phyloP scores from a whole-genome alignment of 1,140 invertebrate species.

The Drosophila murphyi region DNA sequence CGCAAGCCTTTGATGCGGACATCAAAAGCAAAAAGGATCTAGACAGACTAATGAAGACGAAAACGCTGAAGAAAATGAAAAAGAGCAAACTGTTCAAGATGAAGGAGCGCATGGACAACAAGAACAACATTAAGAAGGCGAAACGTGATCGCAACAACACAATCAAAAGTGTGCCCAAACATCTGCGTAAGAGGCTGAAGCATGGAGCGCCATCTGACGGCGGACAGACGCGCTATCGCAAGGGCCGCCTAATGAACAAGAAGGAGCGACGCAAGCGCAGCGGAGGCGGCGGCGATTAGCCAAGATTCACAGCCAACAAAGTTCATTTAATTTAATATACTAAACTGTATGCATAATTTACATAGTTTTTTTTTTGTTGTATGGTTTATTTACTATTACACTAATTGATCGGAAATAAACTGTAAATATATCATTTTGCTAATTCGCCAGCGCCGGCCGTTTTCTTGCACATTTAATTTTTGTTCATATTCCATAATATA shows the following conservation, averaged over 20 bases:
- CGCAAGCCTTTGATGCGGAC: constrained; percentile 22
- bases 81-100: constrained; percentile 90
- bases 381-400: constrained; percentile 78
- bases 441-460: constrained; percentile 54
- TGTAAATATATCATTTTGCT: constrained; percentile 70
- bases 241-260: constrained; percentile 66
- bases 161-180: constrained; percentile 73
- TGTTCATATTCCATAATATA: constrained; percentile 45
- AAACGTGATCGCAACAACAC: constrained; percentile 75
- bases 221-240: constrained; percentile 61
- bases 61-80: constrained; percentile 88
- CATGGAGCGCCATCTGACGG: constrained; percentile 27
- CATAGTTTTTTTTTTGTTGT: constrained; percentile 46
- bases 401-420: constrained; percentile 74
- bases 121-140: constrained; percentile 87
- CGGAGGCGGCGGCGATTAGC: constrained; percentile 54
- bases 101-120: constrained; percentile 88
- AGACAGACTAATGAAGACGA: constrained; percentile 88
- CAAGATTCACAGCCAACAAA: background rate
- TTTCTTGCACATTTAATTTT: constrained; percentile 42
- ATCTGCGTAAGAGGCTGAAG: constrained; percentile 70
- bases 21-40: constrained; percentile 87
- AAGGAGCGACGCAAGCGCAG: constrained; percentile 65
- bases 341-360: constrained; percentile 19
- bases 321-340: constrained; percentile 24